These are phyloP conservation scores for Aphelinus certus DNA, from an alignment of 1,140 invertebrate species.

Conservation along the genomic window DNA sequence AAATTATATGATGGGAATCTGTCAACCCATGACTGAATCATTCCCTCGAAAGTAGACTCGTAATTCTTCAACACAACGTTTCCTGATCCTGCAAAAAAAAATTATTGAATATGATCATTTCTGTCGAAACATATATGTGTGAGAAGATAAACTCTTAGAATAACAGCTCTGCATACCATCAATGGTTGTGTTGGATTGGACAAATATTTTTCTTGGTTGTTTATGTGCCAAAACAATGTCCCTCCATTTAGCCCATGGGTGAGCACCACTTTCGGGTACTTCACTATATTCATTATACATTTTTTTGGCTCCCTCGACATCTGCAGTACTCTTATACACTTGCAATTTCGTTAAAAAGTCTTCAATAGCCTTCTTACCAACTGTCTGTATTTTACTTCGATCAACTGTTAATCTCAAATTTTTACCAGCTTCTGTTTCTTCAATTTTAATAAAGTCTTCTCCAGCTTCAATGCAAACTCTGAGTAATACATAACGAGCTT, in stretches of 20 bases:
- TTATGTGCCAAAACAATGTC: constrained; percentile 88
- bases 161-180: constrained; percentile 53
- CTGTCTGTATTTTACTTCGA: constrained; percentile 79
- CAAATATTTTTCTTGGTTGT: constrained; percentile 90
- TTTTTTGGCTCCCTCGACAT: constrained; percentile 75
- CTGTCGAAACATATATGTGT: too few relatives aligned
- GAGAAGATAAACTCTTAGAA: too few relatives aligned
- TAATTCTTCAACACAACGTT: constrained; percentile 77
- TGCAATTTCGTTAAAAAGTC: constrained; percentile 78
- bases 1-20: constrained; percentile 71
- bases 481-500: constrained; percentile 89
- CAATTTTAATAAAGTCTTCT: constrained; percentile 81
- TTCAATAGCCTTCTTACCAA: constrained; percentile 86
- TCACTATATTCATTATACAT: constrained; percentile 86
- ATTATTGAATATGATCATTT: constrained; percentile 35
- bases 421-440: constrained; percentile 78
- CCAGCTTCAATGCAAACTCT: constrained; percentile 88
- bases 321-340: constrained; percentile 89
- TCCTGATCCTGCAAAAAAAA: constrained; percentile 34
- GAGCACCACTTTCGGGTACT: constrained; percentile 72
- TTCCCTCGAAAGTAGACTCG: constrained; percentile 76
- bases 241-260: constrained; percentile 83
- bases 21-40: constrained; percentile 86
- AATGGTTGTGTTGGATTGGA: constrained; percentile 83
- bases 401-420: constrained; percentile 85